These are phyloP conservation scores for Abscondita cerata DNA, from an alignment of 2,888 invertebrate species.

Conservation along the genomic window DNA sequence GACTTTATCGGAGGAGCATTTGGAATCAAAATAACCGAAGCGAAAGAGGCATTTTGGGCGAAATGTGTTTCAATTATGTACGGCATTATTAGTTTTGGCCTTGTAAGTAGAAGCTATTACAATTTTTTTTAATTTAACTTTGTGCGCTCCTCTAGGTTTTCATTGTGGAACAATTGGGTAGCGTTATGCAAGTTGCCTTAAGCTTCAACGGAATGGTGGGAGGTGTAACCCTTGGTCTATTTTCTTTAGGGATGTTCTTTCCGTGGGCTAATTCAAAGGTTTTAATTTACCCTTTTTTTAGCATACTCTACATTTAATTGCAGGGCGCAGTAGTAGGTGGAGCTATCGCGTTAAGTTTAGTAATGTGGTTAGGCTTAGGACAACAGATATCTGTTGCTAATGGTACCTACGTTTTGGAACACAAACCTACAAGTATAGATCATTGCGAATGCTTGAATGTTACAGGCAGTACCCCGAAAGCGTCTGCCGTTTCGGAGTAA, in stretches of 20 bases:
- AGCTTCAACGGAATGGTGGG: conserved; percentile 91
- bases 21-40: conserved; percentile 73
- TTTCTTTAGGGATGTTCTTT: conserved; percentile 87
- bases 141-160: conserved; percentile 78
- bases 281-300: no score
- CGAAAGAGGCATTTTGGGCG: conserved; percentile 77
- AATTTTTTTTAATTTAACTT: no score
- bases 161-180: conserved; percentile 84
- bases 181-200: conserved; percentile 86
- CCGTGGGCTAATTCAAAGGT: conserved; percentile 87
- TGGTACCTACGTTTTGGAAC: conserved; percentile 54
- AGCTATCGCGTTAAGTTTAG: conserved; percentile 64
- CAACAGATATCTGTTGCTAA: conserved; percentile 67
- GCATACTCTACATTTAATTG: no score
- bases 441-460: conserved; percentile 57
- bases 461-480: not conserved
- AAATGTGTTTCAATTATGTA: conserved; percentile 74
- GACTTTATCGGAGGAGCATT: conserved; percentile 81
- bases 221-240: conserved; percentile 86
- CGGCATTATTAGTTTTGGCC: conserved; percentile 68
- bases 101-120: conserved; percentile 57
- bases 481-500: not conserved
- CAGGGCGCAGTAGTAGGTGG: conserved; percentile 74
- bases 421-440: conserved; percentile 62
- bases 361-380: conserved; percentile 71